Conservation (phyloP, 2,113 vertebrate species). For the Isichthys henryi region DNA sequence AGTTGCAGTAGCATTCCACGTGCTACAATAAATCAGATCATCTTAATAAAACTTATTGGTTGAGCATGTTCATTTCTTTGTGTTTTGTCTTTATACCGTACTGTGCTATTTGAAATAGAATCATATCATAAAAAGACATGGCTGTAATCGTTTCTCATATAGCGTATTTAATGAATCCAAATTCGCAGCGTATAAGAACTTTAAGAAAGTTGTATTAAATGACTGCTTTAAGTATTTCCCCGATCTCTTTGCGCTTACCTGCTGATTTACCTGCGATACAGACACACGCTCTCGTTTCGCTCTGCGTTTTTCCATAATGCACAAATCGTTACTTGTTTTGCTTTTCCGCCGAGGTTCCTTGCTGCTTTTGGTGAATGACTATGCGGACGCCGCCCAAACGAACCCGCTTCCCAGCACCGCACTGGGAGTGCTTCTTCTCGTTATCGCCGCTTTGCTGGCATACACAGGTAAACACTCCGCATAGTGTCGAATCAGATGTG, state of each 20-base stretch:
- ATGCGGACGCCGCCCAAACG: conserved; percentile 44
- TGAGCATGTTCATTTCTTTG: not conserved
- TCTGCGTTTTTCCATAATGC: not conserved
- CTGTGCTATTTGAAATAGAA: not conserved
- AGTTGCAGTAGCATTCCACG: not conserved
- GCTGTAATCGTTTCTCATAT: not conserved
- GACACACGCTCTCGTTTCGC: not conserved
- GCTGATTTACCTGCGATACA: not conserved
- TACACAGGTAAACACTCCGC: conserved; percentile 63
- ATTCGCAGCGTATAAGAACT: not conserved
- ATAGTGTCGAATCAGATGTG: not conserved
- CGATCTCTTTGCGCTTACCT: not conserved
- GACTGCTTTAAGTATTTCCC: not conserved
- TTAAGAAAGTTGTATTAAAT: not conserved
- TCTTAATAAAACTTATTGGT: not conserved
- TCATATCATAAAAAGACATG: not conserved
- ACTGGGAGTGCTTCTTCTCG: conserved; percentile 69
- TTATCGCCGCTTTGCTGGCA: conserved; percentile 55
- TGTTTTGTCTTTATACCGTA: not conserved
- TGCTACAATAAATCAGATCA: not conserved
- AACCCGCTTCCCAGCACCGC: conserved; percentile 61
- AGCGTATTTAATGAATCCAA: not conserved
- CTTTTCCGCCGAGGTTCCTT: conserved; percentile 58
- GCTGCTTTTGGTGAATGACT: conserved; percentile 65
- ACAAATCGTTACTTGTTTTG: not conserved